Percentiles rank a stretch among this genome's conserved stretches.
Conservation (phyloP, 2,113 vertebrate genomes). For the Nanger granti region DNA sequence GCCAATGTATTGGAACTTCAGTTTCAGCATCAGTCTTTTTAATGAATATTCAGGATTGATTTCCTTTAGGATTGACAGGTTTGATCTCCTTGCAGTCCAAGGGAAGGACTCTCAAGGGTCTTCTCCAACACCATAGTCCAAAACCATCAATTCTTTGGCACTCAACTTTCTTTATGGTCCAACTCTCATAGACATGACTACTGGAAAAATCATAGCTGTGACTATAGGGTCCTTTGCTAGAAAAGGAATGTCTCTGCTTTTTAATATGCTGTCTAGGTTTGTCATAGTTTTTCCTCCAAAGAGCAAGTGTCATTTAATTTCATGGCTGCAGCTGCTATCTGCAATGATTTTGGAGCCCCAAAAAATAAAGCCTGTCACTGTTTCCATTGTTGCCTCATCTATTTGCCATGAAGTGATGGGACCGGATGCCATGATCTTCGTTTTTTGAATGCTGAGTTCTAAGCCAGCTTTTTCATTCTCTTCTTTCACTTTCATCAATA, state of each 20-base stretch:
- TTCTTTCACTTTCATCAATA: not conserved
- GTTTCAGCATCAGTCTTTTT: not conserved
- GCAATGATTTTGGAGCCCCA: not conserved
- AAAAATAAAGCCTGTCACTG: not conserved
- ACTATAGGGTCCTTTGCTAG: not conserved
- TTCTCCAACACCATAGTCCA: not conserved
- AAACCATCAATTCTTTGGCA: not conserved
- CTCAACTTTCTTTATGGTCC: not conserved
- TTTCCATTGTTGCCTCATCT: not conserved
- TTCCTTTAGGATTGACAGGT: not conserved
- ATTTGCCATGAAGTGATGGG: not conserved
- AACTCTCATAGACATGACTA: not conserved
- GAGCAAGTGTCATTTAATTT: not conserved
- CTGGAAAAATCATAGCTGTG: not conserved
- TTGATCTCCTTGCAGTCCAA: not conserved
- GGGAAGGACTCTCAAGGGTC: not conserved
- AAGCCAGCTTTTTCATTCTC: not conserved
- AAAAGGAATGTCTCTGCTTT: not conserved
- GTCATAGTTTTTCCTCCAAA: not conserved
- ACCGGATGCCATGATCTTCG: not conserved
- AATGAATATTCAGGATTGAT: not conserved
- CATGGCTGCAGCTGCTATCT: not conserved
- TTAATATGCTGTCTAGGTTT: not conserved
- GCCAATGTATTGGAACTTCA: not conserved
- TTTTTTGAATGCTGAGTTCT: not conserved